Base-by-base conservation (phyloP, 2,888 invertebrate species). In the Epirrhoe alternata region DNA sequence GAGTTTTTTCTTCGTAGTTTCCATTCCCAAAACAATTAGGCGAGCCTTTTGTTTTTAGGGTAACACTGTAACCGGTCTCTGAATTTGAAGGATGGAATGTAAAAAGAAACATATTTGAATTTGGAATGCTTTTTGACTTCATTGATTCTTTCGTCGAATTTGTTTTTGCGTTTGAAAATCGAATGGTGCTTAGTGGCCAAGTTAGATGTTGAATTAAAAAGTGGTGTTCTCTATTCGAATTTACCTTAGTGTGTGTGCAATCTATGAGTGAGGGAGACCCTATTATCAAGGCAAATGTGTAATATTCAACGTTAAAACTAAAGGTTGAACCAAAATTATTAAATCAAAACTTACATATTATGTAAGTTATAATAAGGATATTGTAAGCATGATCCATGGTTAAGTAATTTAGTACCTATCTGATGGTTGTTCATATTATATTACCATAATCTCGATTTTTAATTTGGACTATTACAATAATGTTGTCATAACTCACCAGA, bases 1-100 rank as follows among this genome's bases (percentile, higher is more conserved):
- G 81, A 85, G 80, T 82, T 84, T 84, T 84, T 85, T 83, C 77
- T 75, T 71, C 61, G 58, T 73, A 71, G 76, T 80, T 84, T 81
- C 80, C 79, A 77, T 77, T 78, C 84, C 85, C 84, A 76, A 87
- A 88, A 87, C 85, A 86, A 88, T 88, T 87, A 86, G 76, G 79
- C 77, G 74, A 68, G 73, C 80, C 82, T 70, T 86, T 89, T 86
- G 85, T 89, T 89, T 88, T 86, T 86, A 78, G 42, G 72, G 74
- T 68, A 73, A 68, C 80, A 78, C 78, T 79, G 80, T 78, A 73
- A 81, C 79, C 80, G 78, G 75, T 70, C 72, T 71, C 76, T 71
- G 73, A 76, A 72, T 75, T 81, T 69, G 68, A 76, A 76, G 33
- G 70, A 71, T 69, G 69, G 70, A 72, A 73, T 71, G 64, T 59